Evolutionary conservation across 2,888 invertebrate genomes (phyloP).

Genomic region (Colostygia pectinataria): DNA sequence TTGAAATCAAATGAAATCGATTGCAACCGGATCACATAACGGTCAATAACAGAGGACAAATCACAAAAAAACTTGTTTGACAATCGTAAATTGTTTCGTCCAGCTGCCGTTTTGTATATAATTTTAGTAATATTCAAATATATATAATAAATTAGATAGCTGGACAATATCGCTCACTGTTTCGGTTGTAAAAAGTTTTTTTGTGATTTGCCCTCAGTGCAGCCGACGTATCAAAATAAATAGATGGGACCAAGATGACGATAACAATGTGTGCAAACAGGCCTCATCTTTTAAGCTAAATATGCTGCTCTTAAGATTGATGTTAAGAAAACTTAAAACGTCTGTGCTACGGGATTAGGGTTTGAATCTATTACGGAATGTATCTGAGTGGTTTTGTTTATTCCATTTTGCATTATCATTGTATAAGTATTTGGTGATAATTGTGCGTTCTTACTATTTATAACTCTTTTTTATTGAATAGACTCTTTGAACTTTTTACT

Average conservation of each 20-base stretch:
- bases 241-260: slow-evolving; percentile 17
- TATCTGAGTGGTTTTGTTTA: slow-evolving; percentile 55
- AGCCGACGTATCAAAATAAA: not conserved
- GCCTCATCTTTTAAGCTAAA: not conserved
- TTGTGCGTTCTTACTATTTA: slow-evolving; percentile 61
- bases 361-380: slow-evolving; percentile 41
- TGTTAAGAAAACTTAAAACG: not conserved
- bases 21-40: too few species aligned
- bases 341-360: slow-evolving; percentile 16
- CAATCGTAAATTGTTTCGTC: too few species aligned
- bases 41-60: too few species aligned
- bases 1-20: too few species aligned
- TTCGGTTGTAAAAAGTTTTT: too few species aligned
- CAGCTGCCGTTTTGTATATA: too few species aligned
- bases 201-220: too few species aligned
- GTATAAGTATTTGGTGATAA: slow-evolving; percentile 62
- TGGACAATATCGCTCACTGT: too few species aligned
- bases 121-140: too few species aligned
- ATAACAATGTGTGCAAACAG: not conserved
- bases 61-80: too few species aligned
- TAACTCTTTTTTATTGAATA: slow-evolving; percentile 58
- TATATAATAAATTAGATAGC: too few species aligned
- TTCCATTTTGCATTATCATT: slow-evolving; percentile 69
- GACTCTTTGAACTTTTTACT: slow-evolving; percentile 43
- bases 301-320: not conserved